A percentile compares a stretch with the other conserved stretches of the same genome.
These are phyloP conservation scores for Parapristionchus giblindavisi DNA, from an alignment of 2,888 invertebrate species.

Conservation along the genomic window DNA sequence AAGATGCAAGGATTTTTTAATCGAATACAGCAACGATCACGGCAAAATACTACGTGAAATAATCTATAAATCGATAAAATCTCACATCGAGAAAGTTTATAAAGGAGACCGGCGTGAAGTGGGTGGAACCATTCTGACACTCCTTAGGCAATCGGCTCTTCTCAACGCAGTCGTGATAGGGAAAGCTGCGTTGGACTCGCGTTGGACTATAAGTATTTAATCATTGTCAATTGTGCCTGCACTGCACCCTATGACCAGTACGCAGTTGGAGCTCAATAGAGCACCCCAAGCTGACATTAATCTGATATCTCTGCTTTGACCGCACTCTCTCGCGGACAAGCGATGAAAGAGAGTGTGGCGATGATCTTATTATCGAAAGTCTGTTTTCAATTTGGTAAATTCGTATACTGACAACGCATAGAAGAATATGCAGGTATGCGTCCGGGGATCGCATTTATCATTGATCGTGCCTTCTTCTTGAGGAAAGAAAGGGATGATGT, in stretches of 20 bases:
- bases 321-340: not conserved
- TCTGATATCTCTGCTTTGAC: not conserved
- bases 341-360: too few species aligned
- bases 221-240: not conserved
- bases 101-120: not conserved
- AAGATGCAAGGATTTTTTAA: too few species aligned
- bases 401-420: not conserved
- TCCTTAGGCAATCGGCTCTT: not conserved
- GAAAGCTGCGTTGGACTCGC: not conserved
- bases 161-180: not conserved
- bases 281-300: not conserved
- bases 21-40: too few species aligned
- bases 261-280: too few species aligned
- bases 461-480: not conserved
- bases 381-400: not conserved
- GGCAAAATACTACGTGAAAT: too few species aligned
- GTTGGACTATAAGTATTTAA: not conserved
- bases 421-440: not conserved
- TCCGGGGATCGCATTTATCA: not conserved
- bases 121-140: not conserved
- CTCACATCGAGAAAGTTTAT: not conserved
- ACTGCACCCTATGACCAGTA: not conserved
- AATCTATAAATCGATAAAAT: too few species aligned
- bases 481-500: conserved; percentile 1
- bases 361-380: too few species aligned